Evolutionary conservation across 2,888 invertebrate species (phyloP).

Genomic region (Beris morrisii): DNA sequence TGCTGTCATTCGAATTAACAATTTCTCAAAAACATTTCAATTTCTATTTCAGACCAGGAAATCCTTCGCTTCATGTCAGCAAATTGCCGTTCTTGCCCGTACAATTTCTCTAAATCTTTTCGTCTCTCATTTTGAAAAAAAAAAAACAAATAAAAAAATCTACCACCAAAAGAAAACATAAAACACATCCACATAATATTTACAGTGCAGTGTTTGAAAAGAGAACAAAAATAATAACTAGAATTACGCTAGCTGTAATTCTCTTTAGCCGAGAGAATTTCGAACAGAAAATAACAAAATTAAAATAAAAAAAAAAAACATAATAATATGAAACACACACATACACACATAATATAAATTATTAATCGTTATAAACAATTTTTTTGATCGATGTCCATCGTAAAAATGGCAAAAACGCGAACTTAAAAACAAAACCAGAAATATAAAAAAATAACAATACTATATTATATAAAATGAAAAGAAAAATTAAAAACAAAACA

Average conservation of each 20-base stretch:
- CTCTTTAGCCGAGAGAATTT: not conserved
- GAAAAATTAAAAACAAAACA: conserved; percentile 8
- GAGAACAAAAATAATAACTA: not conserved
- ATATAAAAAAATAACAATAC: not conserved
- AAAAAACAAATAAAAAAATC: not conserved
- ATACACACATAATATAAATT: too few species aligned
- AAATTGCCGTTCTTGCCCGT: conserved; percentile 54
- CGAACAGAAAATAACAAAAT: too few species aligned
- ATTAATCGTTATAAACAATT: too few species aligned
- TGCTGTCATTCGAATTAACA: not conserved
- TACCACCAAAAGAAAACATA: not conserved
- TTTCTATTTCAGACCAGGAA: conserved; percentile 47
- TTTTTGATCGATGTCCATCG: too few species aligned
- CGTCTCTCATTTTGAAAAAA: not conserved
- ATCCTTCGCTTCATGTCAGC: conserved; percentile 52
- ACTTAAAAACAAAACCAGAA: not conserved
- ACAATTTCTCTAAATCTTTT: conserved; percentile 49
- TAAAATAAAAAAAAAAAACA: too few species aligned
- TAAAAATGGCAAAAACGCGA: too few species aligned
- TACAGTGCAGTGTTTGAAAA: not conserved
- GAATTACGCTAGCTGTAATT: not conserved
- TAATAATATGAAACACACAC: too few species aligned
- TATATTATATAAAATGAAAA: not conserved
- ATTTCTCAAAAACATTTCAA: not conserved
- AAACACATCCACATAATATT: not conserved